Conservation (phyloP, 2,797 vertebrate species). For the Alcedo quadribrachys region DNA sequence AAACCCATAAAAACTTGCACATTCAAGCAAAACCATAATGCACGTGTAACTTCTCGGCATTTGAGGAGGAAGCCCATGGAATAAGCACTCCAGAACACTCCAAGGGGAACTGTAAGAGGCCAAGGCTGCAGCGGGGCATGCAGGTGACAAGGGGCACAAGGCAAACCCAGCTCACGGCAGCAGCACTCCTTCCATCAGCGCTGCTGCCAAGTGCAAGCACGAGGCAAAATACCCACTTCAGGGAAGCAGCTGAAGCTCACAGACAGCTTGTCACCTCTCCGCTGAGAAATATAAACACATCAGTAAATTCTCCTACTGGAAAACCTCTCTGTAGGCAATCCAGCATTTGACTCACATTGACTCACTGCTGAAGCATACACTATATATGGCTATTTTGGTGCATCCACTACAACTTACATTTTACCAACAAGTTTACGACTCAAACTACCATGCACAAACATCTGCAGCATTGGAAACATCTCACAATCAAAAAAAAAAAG, state of each 20-base stretch:
- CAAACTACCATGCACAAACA: background rate
- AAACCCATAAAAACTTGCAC: fast-evolving
- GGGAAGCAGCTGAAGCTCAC: background rate
- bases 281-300: background rate
- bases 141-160: fast-evolving
- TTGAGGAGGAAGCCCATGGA: background rate
- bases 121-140: background rate
- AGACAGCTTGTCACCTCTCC: background rate
- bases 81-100: fast-evolving
- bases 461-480: background rate
- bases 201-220: fast-evolving
- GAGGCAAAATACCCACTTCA: fast-evolving
- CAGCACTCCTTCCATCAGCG: background rate
- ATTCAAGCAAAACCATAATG: background rate
- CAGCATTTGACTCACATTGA: fast-evolving
- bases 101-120: background rate
- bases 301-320: background rate
- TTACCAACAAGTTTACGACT: background rate
- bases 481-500: background rate
- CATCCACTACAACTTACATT: fast-evolving
- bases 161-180: background rate
- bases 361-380: fast-evolving
- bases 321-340: background rate
- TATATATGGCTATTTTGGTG: fast-evolving
- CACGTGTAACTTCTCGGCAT: background rate